Conservation (phyloP, 2,113 vertebrate species). For the Gallinago paraguaiae region DNA sequence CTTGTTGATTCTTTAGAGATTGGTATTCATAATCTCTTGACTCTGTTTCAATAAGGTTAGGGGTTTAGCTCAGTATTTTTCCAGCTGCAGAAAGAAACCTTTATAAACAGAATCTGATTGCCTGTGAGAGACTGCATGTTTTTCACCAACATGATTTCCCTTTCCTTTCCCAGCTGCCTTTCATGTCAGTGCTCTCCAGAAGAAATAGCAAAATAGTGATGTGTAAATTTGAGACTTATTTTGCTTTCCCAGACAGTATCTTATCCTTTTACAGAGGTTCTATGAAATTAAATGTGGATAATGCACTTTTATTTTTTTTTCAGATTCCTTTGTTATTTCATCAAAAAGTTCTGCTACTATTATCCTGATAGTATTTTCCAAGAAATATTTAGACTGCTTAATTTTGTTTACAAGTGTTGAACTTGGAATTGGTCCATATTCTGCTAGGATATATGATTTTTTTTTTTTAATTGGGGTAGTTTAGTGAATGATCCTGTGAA, state of each 20-base stretch:
- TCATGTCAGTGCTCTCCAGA: background rate
- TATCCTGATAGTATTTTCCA: background rate
- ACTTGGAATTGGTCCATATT: fast-evolving
- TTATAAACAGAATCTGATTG: constrained; percentile 5
- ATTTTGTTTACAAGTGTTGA: background rate
- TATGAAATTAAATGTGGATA: background rate
- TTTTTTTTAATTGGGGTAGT: background rate
- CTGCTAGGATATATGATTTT: background rate
- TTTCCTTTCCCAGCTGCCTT: background rate
- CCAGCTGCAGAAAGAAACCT: background rate
- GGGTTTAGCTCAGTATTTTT: constrained; percentile 39
- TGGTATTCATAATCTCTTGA: constrained; percentile 45
- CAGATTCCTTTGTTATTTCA: background rate
- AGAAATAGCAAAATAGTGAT: background rate
- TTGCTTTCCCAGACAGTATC: background rate
- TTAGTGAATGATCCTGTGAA: background rate
- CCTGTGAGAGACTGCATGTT: background rate
- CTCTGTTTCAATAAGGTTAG: constrained; percentile 49
- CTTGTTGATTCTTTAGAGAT: constrained; percentile 31
- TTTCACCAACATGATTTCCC: background rate
- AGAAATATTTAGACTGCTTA: background rate
- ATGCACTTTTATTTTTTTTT: background rate
- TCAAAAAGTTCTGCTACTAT: background rate
- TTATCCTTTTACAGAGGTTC: background rate
- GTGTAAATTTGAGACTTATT: background rate